These are phyloP conservation scores for Metridium senile DNA, from an alignment of 92 coral and sea anemone species.

Conservation along the genomic window DNA sequence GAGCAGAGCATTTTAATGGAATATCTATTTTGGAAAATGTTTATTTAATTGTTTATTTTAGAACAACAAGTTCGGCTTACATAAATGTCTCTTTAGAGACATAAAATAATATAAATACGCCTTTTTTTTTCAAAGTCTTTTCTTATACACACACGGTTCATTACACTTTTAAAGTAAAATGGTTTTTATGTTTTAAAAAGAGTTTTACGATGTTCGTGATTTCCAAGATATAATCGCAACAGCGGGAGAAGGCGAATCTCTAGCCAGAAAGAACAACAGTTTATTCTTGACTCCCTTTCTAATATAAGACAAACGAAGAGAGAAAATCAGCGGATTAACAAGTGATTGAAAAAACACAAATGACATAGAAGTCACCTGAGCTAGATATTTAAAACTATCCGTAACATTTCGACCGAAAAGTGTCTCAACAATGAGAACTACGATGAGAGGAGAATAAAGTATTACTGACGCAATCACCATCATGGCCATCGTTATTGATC, in stretches of 20 bases:
- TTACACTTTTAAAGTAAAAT: no score
- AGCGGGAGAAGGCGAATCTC: neutral
- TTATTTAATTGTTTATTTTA: no score
- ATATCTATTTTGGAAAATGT: no score
- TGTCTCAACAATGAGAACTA: neutral
- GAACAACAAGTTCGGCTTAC: no score
- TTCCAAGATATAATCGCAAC: neutral
- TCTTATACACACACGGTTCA: no score
- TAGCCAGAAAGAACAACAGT: neutral
- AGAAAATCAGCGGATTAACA: conserved; percentile 7
- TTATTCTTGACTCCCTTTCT: conserved; percentile 1
- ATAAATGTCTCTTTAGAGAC: no score
- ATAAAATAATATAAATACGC: no score
- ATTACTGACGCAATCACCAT: conserved; percentile 12
- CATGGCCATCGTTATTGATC: neutral
- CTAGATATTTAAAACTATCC: neutral
- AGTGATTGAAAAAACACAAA: conserved; percentile 4
- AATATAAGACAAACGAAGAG: conserved; percentile 8
- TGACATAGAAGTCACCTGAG: neutral
- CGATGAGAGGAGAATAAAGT: neutral
- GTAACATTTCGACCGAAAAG: neutral
- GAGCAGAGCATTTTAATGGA: no score
- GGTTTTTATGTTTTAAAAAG: no score
- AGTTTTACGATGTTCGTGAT: neutral
- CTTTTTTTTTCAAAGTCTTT: no score